Conservation (phyloP, 2,888 invertebrate genomes). For the Drosophila nr. fundita region DNA sequence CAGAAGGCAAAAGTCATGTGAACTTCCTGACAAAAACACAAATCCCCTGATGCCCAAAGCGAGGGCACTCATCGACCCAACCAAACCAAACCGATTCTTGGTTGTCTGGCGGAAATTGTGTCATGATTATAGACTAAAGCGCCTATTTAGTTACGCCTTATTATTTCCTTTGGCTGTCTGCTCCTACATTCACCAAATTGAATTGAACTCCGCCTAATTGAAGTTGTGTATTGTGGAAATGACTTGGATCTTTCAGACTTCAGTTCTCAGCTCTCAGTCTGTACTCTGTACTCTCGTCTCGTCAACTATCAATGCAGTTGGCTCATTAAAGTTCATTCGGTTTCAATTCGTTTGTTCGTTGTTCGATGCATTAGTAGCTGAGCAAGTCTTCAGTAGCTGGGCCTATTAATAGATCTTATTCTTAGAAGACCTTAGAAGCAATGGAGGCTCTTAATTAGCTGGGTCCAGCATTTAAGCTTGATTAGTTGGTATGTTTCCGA, state of each 20-base stretch:
- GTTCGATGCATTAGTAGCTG: slow-evolving; percentile 15
- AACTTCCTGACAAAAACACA: slow-evolving; percentile 68
- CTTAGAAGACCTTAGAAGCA: slow-evolving; percentile 10
- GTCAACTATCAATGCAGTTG: slow-evolving; percentile 51
- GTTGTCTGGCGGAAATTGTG: slow-evolving; percentile 73
- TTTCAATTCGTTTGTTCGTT: slow-evolving; percentile 46
- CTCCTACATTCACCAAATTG: slow-evolving; percentile 50
- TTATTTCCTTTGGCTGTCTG: slow-evolving; percentile 66
- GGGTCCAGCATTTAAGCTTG: slow-evolving; percentile 1
- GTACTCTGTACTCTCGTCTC: neutral
- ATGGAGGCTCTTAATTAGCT: slow-evolving; percentile 52
- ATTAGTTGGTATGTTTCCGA: slow-evolving; percentile 16
- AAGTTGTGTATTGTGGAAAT: slow-evolving; percentile 70
- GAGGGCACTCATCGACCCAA: slow-evolving; percentile 28
- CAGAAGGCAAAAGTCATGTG: slow-evolving; percentile 68
- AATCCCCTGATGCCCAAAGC: slow-evolving; percentile 5
- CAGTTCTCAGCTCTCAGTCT: neutral
- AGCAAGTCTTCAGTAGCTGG: slow-evolving; percentile 13
- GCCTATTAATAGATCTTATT: slow-evolving; percentile 12
- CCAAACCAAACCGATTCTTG: slow-evolving; percentile 6
- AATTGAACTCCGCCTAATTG: slow-evolving; percentile 71
- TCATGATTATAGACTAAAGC: slow-evolving; percentile 81
- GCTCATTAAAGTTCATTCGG: slow-evolving; percentile 60
- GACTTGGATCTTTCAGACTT: slow-evolving; percentile 60
- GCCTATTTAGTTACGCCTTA: slow-evolving; percentile 80